Conservation (phyloP, 1,140 invertebrate species). For the Ridgeia piscesae region DNA sequence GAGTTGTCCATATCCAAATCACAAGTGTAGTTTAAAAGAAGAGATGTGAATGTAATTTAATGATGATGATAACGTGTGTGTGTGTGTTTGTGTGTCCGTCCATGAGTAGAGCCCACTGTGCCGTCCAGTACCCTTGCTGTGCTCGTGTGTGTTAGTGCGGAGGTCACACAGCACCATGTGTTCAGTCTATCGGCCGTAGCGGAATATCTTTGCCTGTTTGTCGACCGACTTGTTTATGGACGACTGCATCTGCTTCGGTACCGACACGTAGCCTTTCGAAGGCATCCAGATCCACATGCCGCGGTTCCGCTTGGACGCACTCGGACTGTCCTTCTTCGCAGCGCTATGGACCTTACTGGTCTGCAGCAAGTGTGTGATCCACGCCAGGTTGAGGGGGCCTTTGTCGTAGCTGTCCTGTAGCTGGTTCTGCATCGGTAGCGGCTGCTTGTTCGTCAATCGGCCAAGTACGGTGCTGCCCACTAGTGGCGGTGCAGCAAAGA, state of each 20-base stretch:
- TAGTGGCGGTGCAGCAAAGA: not conserved
- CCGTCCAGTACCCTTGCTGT: no score
- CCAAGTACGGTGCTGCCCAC: not conserved
- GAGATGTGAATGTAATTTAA: not conserved
- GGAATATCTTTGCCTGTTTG: conserved; percentile 14
- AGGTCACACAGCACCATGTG: not conserved
- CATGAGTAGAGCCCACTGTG: no score
- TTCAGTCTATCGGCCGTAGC: conserved; percentile 7
- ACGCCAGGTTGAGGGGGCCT: not conserved
- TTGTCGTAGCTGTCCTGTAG: not conserved
- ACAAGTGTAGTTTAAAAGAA: not conserved
- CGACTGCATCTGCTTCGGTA: not conserved
- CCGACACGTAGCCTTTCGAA: conserved; percentile 15
- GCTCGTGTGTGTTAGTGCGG: no score
- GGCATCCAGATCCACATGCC: conserved; percentile 24
- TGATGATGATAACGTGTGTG: not conserved
- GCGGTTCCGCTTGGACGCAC: not conserved
- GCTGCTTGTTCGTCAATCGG: not conserved
- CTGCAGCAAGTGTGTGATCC: not conserved
- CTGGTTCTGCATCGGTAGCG: not conserved
- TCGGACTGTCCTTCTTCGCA: not conserved
- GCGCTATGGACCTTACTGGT: not conserved
- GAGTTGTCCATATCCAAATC: not conserved
- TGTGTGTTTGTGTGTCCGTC: conserved; percentile 5
- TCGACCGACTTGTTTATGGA: not conserved